Evolutionary conservation across 1,140 invertebrate species (phyloP), one percentile per base, ranked within the genome.

Genomic region (Physella acuta): DNA sequence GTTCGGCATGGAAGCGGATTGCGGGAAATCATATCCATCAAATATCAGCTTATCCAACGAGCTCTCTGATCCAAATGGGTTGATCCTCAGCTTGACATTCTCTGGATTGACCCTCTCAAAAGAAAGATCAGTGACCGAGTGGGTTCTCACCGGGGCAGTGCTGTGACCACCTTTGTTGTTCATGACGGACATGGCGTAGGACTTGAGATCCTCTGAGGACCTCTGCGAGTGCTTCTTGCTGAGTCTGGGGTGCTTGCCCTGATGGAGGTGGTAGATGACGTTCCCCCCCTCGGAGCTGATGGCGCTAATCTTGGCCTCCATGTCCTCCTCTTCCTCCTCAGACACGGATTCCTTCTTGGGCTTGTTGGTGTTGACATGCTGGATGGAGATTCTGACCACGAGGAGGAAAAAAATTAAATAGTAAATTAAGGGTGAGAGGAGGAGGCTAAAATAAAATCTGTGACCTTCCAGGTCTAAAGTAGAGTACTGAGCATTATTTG

Each of bases 251-350:
- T 73, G 73, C 28, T 74, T 76, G 11, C 78, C 74, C 24, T 81
- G 65, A 20, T 88, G 90, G 30, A 93, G 90, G 79, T 94, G 93
- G 83, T 94, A 94, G 74, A 92, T 92, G 0, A 94, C 90, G 77
- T 93, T 93, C 0, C 93, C 93, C 74, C 93, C 91, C 30, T 92
- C 91, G 55, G 90, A 93, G 76, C 92, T 94, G 44, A 94, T 93
- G 1, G 93, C 93, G 81, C 92, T 93, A 14, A 94, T 92, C 79
- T 92, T 91, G 0, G 89, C 87, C 85, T 88, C 83, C 11, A 74
- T 61, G 60, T 79, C 74, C 17, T 81, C 78, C n/a, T 77, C 78
- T 26, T 39, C 66, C 28, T 68, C 71, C 24, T 82, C 79, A n/a
- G 76, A 73, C n/a, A 84, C 36, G 26, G 79, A 74, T 1, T 88